Conservation (phyloP, 2,113 vertebrate species). For the Bos indicus region DNA sequence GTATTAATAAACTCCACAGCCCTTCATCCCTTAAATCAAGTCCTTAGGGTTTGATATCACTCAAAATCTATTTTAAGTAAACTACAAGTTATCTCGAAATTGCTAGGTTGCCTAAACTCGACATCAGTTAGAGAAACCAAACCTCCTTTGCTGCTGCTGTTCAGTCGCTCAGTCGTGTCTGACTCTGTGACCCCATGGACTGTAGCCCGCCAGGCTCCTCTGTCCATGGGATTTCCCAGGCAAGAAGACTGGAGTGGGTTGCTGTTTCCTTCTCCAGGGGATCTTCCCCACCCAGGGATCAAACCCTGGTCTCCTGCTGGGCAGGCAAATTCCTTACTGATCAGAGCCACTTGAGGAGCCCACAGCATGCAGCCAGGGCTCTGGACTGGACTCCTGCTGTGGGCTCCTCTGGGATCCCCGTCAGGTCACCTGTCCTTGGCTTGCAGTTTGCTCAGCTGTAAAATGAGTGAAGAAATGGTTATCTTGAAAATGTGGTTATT, state of each 20-base stretch:
- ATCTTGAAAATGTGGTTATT: neutral
- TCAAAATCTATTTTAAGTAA: neutral
- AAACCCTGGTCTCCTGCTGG: neutral
- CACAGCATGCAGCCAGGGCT: no score
- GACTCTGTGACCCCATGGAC: neutral
- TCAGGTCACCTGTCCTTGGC: neutral
- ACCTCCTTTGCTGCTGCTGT: neutral
- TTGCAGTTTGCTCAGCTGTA: neutral
- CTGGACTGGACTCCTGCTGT: neutral
- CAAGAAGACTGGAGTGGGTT: neutral
- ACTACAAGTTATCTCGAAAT: neutral
- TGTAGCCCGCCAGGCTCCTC: neutral
- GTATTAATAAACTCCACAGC: no score
- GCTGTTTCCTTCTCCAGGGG: neutral
- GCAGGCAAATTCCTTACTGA: neutral
- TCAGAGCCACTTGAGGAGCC: neutral
- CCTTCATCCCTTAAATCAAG: neutral
- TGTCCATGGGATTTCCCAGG: neutral
- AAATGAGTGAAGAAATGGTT: neutral
- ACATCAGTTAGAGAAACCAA: neutral
- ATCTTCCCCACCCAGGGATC: neutral
- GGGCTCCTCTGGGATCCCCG: no score
- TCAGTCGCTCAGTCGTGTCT: neutral
- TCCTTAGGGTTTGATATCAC: neutral
- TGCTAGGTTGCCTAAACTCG: neutral